These are phyloP conservation scores for Strix aluco DNA, from an alignment of 2,113 vertebrate genomes.

Conservation along the genomic window DNA sequence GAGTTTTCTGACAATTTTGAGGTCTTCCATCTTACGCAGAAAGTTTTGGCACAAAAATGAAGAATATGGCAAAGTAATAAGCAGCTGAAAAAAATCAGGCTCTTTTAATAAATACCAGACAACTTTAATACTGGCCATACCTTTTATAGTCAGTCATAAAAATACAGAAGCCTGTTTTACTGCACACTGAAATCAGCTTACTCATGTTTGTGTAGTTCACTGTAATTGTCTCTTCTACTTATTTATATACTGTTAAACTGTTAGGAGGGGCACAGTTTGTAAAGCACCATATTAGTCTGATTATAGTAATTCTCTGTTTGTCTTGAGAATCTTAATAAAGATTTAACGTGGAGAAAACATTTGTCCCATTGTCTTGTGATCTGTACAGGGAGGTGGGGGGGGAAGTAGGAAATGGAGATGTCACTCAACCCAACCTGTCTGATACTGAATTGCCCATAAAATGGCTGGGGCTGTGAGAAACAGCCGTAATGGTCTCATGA, in stretches of 20 bases:
- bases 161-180: background rate
- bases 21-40: background rate
- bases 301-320: background rate
- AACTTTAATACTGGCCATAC: background rate
- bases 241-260: background rate
- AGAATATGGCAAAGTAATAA: background rate
- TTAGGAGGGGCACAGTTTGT: background rate
- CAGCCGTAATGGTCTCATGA: background rate
- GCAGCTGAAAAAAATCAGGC: background rate
- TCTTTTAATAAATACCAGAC: background rate
- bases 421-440: background rate
- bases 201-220: background rate
- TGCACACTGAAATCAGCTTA: background rate
- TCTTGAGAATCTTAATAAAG: slow-evolving; percentile 46
- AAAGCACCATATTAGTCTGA: background rate
- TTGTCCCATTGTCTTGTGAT: background rate
- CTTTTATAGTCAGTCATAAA: background rate
- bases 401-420: background rate
- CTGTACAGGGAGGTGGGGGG: background rate
- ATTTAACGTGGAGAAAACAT: background rate
- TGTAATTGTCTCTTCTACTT: background rate
- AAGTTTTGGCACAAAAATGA: background rate
- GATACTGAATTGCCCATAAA: background rate
- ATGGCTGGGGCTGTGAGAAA: background rate
- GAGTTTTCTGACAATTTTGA: background rate